Conservation (phyloP, 2,888 invertebrate genomes). For the Xestia xanthographa region DNA sequence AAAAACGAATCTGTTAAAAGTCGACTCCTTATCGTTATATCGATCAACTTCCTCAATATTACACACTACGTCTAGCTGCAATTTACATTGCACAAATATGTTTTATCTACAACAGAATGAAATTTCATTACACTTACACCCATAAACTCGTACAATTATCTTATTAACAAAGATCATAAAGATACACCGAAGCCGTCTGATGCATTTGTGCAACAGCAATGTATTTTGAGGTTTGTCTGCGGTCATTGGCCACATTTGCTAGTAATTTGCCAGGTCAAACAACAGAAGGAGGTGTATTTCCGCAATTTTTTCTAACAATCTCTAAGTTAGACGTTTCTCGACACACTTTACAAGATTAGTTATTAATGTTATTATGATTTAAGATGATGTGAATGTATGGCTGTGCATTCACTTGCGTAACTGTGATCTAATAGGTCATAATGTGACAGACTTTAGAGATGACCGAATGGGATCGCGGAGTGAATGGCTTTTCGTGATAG, state of each 20-base stretch:
- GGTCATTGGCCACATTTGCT: constrained; percentile 29
- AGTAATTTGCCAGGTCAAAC: constrained; percentile 37
- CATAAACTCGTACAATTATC: constrained; percentile 32
- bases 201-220: constrained; percentile 47
- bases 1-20: not conserved
- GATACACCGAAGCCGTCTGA: constrained; percentile 20
- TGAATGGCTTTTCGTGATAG: constrained; percentile 19
- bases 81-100: constrained; percentile 20
- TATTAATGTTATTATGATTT: constrained; percentile 51
- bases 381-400: constrained; percentile 57
- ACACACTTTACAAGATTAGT: constrained; percentile 51
- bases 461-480: constrained; percentile 20
- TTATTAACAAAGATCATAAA: constrained; percentile 39
- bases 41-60: constrained; percentile 29
- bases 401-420: constrained; percentile 66
- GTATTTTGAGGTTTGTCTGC: constrained; percentile 26
- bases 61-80: constrained; percentile 19
- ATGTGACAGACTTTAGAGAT: constrained; percentile 47
- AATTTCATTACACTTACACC: constrained; percentile 21
- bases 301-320: constrained; percentile 51
- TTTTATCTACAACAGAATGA: constrained; percentile 22
- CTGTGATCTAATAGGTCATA: constrained; percentile 70
- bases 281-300: constrained; percentile 33
- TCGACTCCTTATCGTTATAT: constrained; percentile 12
- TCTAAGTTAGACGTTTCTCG: constrained; percentile 45